Evolutionary conservation across 1,140 invertebrate species (phyloP), one percentile per base, ranked within the genome.

Genomic region (Brachionus manjavacas): DNA sequence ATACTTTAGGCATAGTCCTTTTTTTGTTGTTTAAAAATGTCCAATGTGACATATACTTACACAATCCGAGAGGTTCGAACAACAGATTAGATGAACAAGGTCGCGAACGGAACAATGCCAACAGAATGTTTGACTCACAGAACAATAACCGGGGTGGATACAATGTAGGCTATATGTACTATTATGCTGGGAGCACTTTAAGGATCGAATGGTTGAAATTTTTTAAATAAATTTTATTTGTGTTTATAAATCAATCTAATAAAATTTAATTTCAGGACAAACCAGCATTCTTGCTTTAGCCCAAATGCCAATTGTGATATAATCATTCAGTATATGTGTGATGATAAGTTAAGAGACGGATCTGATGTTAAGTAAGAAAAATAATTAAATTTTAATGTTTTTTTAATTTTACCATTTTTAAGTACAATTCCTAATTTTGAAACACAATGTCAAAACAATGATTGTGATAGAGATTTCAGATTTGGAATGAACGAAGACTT

Each of bases 141-240:
- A 90, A 90, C 84, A 90, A 90, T 80, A 87, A 89, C 64, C 85
- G 88, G 55, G 89, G 89, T 35, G 89, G 89, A 14, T 89, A 90
- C 78, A 90, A 90, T 87, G 88, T 88, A 16, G 83, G 68, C 52
- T 85, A 70, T 0, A 86, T 88, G 52, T 88, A 89, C 85, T 90
- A 89, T 84, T 86, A 86, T 74, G 89, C 88, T 87, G 88, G 89
- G 84, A 87, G 86, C 41, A 28, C 28, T 49, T 49, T 84, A 16
- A 41, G 25, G 43, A 70, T 84, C 23, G 81, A 84, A 84, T 84
- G 81, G 66, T 84, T 4, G 52, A 52, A 31, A 25, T 16, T 28
- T 23, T 8, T 14, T 80, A 16, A 52, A 39, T 1, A 28, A 28
- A 55, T 55, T 78, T 80, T 23, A n/a, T n/a, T n/a, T n/a, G n/a